These are phyloP conservation scores for Micromussa lordhowensis DNA, from an alignment of 92 coral and sea anemone species.

Conservation along the genomic window DNA sequence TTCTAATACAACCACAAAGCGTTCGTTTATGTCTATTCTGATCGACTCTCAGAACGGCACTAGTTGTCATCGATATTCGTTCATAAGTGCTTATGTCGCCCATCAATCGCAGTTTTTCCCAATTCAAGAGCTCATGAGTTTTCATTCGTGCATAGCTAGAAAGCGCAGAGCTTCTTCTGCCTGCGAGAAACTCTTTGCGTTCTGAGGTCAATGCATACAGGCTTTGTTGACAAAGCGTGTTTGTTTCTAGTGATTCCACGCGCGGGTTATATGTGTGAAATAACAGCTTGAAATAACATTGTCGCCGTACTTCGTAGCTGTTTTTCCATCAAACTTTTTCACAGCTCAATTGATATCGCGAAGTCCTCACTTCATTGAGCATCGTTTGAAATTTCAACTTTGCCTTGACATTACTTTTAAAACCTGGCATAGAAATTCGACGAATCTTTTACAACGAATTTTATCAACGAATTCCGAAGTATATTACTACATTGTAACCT, in stretches of 20 bases:
- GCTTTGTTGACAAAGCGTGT: slow-evolving; percentile 3
- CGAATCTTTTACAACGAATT: background rate
- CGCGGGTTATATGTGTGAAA: background rate
- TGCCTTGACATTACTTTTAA: background rate
- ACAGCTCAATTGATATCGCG: background rate
- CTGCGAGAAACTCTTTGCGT: background rate
- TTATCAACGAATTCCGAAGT: too few relatives aligned
- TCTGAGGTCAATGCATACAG: background rate
- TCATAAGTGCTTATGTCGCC: background rate
- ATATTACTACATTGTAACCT: background rate
- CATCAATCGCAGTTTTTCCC: background rate
- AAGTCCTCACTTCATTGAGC: background rate
- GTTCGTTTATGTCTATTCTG: background rate
- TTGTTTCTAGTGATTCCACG: background rate
- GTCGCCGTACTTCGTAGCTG: background rate
- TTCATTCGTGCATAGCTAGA: background rate
- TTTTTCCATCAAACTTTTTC: background rate
- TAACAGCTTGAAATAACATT: background rate
- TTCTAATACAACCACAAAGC: too few relatives aligned
- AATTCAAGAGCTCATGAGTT: background rate
- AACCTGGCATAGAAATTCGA: background rate
- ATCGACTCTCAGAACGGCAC: background rate
- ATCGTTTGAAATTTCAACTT: background rate
- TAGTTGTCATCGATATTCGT: background rate
- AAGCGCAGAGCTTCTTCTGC: background rate